phyloP scores from a whole-genome alignment of 2,797 vertebrate genomes.

The Podargus strigoides region DNA sequence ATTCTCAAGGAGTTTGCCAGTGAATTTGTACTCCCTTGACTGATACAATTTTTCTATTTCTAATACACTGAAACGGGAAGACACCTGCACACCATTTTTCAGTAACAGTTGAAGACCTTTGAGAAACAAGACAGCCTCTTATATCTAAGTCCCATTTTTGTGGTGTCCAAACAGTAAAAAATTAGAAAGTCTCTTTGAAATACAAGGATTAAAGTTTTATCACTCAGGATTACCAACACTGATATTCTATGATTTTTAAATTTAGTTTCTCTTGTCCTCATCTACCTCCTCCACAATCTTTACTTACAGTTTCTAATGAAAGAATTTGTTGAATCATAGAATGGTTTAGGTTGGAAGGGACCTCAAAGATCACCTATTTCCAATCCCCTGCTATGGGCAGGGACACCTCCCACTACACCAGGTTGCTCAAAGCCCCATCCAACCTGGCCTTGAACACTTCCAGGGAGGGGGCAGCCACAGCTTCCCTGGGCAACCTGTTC shows the following conservation, averaged over 20 bases:
- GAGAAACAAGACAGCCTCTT: not conserved
- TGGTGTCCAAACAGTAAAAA: not conserved
- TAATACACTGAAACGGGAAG: not conserved
- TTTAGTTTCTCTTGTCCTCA: not conserved
- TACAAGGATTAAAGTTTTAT: not conserved
- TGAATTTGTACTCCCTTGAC: not conserved
- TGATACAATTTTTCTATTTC: not conserved
- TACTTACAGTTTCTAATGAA: not conserved
- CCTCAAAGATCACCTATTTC: too few relatives aligned
- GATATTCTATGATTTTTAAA: not conserved
- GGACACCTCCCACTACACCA: too few relatives aligned
- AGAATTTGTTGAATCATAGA: not conserved
- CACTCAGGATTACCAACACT: not conserved
- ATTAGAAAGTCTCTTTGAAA: not conserved
- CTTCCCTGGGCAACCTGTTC: too few relatives aligned
- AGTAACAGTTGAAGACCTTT: not conserved
- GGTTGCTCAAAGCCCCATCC: too few relatives aligned
- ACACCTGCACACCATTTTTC: not conserved
- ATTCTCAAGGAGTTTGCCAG: not conserved
- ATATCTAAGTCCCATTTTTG: not conserved
- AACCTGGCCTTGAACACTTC: too few relatives aligned
- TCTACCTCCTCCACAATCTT: not conserved
- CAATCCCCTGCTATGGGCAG: too few relatives aligned
- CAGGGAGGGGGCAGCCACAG: too few relatives aligned
- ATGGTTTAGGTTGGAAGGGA: too few relatives aligned